Percentiles rank a stretch among this genome's conserved stretches.
These are phyloP conservation scores for Gallinago solitaria DNA, from an alignment of 2,797 vertebrate genomes.

Conservation along the genomic window DNA sequence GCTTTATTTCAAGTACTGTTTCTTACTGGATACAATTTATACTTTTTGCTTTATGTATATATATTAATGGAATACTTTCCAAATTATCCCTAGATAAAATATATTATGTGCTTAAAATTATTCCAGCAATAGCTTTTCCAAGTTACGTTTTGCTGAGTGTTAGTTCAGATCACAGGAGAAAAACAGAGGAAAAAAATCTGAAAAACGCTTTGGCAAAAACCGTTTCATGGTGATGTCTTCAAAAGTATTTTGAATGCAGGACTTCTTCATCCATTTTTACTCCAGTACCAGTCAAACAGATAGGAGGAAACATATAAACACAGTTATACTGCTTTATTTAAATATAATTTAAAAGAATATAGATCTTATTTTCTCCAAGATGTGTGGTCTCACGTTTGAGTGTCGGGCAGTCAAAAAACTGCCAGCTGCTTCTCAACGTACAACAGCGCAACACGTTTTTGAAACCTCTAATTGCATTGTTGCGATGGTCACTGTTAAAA, in stretches of 20 bases:
- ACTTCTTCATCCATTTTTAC: background rate
- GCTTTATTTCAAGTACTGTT: conserved; percentile 73
- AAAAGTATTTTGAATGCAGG: background rate
- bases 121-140: conserved; percentile 26
- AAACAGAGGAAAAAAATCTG: background rate
- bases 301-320: conserved; percentile 37
- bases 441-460: conserved; percentile 5
- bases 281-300: background rate
- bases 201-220: conserved; percentile 41
- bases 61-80: conserved; percentile 38
- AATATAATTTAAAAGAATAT: conserved; percentile 58
- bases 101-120: conserved; percentile 33
- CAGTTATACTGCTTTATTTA: conserved; percentile 33
- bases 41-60: conserved; percentile 22
- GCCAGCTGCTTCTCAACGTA: conserved; percentile 32
- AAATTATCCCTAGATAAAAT: conserved; percentile 62
- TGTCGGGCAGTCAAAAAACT: conserved; percentile 40
- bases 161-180: background rate
- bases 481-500: conserved; percentile 63
- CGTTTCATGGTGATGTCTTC: background rate
- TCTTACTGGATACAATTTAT: conserved; percentile 59
- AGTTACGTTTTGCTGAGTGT: background rate
- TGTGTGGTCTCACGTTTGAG: conserved; percentile 51
- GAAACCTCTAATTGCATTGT: conserved; percentile 47
- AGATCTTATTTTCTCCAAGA: conserved; percentile 60